A percentile compares a stretch with the other conserved stretches of the same genome.
Evolutionary conservation across 1,140 invertebrate species (phyloP).

Genomic region (Samia ricini): DNA sequence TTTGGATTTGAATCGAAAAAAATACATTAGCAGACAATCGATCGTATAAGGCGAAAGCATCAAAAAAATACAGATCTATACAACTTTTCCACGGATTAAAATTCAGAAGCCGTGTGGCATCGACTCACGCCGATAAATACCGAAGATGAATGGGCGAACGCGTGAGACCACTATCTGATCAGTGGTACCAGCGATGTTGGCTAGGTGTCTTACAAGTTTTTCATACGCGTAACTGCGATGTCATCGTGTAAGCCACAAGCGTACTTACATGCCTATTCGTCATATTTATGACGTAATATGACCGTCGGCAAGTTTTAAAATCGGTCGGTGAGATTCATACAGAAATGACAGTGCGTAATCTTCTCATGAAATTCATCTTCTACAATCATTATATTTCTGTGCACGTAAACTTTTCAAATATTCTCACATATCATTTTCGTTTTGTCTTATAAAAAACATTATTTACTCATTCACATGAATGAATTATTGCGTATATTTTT

Average conservation of each 20-base stretch:
- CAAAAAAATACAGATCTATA: neutral
- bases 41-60: neutral
- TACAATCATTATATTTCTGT: too few species aligned
- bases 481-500: too few species aligned
- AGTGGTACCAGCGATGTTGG: slow-evolving; percentile 23
- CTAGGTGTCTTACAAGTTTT: slow-evolving; percentile 57
- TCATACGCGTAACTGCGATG: slow-evolving; percentile 31
- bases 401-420: too few species aligned
- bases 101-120: slow-evolving; percentile 37
- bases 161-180: slow-evolving; percentile 66
- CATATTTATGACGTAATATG: slow-evolving; percentile 68
- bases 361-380: too few species aligned
- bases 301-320: slow-evolving; percentile 37
- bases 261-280: slow-evolving; percentile 50
- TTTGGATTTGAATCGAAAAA: neutral
- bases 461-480: too few species aligned
- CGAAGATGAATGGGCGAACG: slow-evolving; percentile 57
- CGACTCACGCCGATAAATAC: slow-evolving; percentile 56
- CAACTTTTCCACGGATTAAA: slow-evolving; percentile 46
- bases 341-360: neutral
- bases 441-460: too few species aligned
- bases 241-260: slow-evolving; percentile 44
- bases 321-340: neutral
- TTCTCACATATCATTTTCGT: too few species aligned
- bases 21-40: slow-evolving; percentile 7